A percentile compares a stretch with the other conserved stretches of the same genome.
phyloP scores from a whole-genome alignment of 2,797 vertebrate species.

The Pteronotus mesoamericanus region DNA sequence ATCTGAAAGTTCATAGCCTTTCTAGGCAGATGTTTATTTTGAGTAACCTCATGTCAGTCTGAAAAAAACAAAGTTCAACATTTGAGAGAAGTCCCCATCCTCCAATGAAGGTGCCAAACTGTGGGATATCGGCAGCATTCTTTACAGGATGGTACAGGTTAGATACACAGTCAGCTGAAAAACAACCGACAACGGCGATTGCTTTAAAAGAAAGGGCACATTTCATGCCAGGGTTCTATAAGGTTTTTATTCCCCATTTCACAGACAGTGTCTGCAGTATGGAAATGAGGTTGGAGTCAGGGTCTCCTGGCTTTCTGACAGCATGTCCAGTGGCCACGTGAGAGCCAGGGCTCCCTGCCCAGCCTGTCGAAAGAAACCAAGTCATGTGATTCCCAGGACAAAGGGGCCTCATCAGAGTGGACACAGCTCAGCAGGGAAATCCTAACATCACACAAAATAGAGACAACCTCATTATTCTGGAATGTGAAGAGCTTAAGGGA shows the following conservation, averaged over 20 bases:
- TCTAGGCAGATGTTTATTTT: slow-evolving; percentile 17
- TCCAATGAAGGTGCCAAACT: neutral
- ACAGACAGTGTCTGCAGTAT: neutral
- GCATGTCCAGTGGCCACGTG: neutral
- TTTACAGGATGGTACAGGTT: neutral
- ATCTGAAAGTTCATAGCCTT: neutral
- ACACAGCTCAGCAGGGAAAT: slow-evolving; percentile 42
- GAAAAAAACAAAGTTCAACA: neutral
- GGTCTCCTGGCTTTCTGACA: neutral
- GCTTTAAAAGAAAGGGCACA: neutral
- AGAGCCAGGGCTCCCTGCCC: slow-evolving; percentile 29
- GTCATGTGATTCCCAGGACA: slow-evolving; percentile 56
- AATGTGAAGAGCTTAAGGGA: slow-evolving; percentile 1
- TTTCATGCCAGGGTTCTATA: neutral
- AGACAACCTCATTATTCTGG: slow-evolving; percentile 35
- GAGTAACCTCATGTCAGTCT: neutral
- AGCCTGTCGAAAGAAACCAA: slow-evolving; percentile 38
- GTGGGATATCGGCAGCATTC: fast-evolving
- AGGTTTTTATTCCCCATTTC: neutral
- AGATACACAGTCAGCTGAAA: neutral
- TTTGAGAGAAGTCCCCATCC: neutral
- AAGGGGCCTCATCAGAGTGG: slow-evolving; percentile 26
- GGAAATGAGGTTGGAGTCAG: neutral
- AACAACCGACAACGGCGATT: fast-evolving
- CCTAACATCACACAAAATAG: slow-evolving; percentile 58